A percentile compares a stretch with the other conserved stretches of the same genome.
Evolutionary conservation across 2,888 invertebrate species (phyloP).

Genomic region (Creontiades dilutus): DNA sequence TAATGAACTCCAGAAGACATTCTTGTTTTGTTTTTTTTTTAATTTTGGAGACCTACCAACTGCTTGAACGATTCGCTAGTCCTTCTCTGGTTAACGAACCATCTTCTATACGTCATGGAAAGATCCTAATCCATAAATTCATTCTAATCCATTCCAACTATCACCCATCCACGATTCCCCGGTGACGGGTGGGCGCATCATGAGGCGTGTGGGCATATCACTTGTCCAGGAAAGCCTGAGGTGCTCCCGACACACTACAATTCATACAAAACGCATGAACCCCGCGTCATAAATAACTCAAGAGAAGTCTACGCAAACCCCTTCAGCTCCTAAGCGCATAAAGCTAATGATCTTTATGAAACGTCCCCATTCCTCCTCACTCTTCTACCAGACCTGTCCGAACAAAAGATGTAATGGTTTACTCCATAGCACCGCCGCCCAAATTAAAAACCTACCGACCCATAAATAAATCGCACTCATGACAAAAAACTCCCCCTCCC

Average conservation of each 20-base stretch:
- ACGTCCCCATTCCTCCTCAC: conserved; percentile 16
- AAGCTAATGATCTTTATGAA: conserved; percentile 62
- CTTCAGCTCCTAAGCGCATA: background rate
- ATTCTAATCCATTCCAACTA: too few relatives aligned
- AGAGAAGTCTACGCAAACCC: conserved; percentile 21
- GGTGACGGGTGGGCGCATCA: background rate
- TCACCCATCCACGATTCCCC: too few relatives aligned
- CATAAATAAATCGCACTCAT: conserved; percentile 64
- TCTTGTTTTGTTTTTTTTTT: too few relatives aligned
- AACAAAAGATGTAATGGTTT: conserved; percentile 28
- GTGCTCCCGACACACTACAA: conserved; percentile 55
- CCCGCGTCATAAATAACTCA: conserved; percentile 51
- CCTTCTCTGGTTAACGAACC: too few relatives aligned
- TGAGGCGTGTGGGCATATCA: conserved; percentile 21
- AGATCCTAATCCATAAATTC: too few relatives aligned
- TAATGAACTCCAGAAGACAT: too few relatives aligned
- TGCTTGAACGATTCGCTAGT: too few relatives aligned
- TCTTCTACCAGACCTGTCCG: conserved; percentile 38
- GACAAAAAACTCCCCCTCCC: conserved; percentile 19
- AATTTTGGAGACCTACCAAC: too few relatives aligned
- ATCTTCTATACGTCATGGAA: too few relatives aligned
- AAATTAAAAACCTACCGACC: conserved; percentile 58
- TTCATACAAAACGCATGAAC: conserved; percentile 28
- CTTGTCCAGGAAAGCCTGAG: conserved; percentile 32
- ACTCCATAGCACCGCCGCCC: conserved; percentile 40